phyloP scores from a whole-genome alignment of 2,888 invertebrate genomes.

The Melipona bicolor region DNA sequence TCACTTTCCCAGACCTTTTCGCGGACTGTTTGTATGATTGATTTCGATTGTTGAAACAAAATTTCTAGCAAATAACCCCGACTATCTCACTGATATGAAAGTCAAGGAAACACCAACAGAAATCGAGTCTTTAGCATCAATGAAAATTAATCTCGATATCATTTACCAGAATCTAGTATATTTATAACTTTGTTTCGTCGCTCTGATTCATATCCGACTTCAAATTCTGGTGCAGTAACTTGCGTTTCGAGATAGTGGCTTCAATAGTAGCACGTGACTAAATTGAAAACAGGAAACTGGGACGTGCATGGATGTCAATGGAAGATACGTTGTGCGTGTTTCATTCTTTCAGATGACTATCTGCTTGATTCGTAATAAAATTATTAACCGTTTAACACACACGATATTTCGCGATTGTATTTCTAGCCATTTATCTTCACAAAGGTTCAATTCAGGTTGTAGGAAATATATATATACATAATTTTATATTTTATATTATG shows the following conservation, averaged over 20 bases:
- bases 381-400: not conserved
- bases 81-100: slow-evolving; percentile 3
- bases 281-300: not conserved
- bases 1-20: not conserved
- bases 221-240: not conserved
- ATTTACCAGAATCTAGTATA: not conserved
- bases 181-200: not conserved
- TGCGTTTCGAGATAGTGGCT: not conserved
- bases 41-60: not conserved
- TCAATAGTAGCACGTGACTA: slow-evolving; percentile 13
- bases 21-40: not conserved
- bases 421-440: too few species aligned
- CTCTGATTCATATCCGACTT: not conserved
- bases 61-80: not conserved
- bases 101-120: slow-evolving; percentile 13
- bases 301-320: not conserved
- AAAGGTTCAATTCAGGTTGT: too few species aligned
- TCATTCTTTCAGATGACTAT: not conserved
- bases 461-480: too few species aligned
- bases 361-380: not conserved
- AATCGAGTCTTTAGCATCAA: not conserved
- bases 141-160: not conserved
- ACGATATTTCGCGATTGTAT: too few species aligned
- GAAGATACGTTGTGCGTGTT: not conserved
- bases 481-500: too few species aligned